phyloP scores from a whole-genome alignment of 2,888 invertebrate genomes.

The Parapristionchus giblindavisi region DNA sequence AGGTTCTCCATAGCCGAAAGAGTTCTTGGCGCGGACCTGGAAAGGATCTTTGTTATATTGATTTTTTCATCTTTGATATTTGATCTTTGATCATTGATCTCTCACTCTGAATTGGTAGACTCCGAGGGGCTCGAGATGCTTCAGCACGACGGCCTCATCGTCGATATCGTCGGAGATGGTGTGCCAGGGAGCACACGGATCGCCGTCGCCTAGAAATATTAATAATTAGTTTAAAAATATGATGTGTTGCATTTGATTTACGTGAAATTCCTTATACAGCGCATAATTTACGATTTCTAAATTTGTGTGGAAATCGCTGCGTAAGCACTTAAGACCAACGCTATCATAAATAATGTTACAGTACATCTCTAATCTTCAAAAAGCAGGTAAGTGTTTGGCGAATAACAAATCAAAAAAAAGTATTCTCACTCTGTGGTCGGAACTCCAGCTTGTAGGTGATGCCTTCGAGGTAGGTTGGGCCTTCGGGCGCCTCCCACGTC shows the following conservation, averaged over 20 bases:
- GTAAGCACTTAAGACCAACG: too few species aligned
- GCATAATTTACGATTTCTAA: too few species aligned
- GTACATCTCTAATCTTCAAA: too few species aligned
- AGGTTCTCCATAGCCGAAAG: slow-evolving; percentile 91
- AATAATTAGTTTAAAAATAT: too few species aligned
- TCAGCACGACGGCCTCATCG: slow-evolving; percentile 88
- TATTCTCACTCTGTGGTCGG: slow-evolving; percentile 66
- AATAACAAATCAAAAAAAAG: too few species aligned
- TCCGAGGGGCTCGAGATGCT: slow-evolving; percentile 81
- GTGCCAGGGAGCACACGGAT: slow-evolving; percentile 78
- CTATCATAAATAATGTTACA: too few species aligned
- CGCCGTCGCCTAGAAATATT: slow-evolving; percentile 73
- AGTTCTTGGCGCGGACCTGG: slow-evolving; percentile 86
- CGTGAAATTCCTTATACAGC: too few species aligned
- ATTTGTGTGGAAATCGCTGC: too few species aligned
- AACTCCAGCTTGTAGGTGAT: slow-evolving; percentile 87
- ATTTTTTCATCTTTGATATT: not conserved
- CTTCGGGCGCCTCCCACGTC: slow-evolving; percentile 90
- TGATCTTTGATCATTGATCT: not conserved
- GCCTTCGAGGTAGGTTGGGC: slow-evolving; percentile 89
- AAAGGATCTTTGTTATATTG: slow-evolving; percentile 69
- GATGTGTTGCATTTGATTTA: too few species aligned
- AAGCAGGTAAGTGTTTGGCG: too few species aligned
- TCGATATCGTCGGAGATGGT: slow-evolving; percentile 83
- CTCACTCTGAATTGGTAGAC: slow-evolving; percentile 77